These are phyloP conservation scores for Salmo trutta DNA, from an alignment of 2,797 vertebrate genomes.

Conservation along the genomic window DNA sequence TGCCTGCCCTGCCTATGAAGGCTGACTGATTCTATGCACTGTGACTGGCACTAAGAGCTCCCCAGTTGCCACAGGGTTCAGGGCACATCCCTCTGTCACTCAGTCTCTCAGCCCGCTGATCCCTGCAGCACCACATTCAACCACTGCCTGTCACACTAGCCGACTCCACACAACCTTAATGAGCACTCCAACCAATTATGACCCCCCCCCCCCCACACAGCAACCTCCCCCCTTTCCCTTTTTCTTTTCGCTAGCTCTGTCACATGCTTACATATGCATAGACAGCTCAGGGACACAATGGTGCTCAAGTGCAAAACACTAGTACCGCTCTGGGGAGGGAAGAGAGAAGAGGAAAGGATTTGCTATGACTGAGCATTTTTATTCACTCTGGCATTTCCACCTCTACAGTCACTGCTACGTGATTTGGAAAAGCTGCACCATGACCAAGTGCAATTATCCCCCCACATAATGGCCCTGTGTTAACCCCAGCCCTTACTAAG, in stretches of 20 bases:
- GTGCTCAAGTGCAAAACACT: conserved; percentile 52
- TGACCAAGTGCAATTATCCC: conserved; percentile 72
- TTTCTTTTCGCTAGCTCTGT: conserved; percentile 21
- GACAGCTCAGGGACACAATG: conserved; percentile 43
- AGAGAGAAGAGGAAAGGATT: conserved; percentile 42
- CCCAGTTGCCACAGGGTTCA: conserved; percentile 18
- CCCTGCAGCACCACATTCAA: conserved; percentile 26
- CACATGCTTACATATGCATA: conserved; percentile 37
- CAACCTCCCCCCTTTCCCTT: conserved; percentile 1
- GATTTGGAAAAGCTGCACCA: conserved; percentile 65
- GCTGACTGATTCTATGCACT: conserved; percentile 36
- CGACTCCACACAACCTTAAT: conserved; percentile 42
- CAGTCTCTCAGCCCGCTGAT: conserved; percentile 19
- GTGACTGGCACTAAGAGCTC: conserved; percentile 23
- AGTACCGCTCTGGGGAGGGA: conserved; percentile 48
- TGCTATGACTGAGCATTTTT: conserved; percentile 55
- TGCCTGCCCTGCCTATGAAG: not conserved
- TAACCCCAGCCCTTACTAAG: conserved; percentile 69
- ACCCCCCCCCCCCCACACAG: conserved; percentile 38
- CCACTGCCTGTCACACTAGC: conserved; percentile 36
- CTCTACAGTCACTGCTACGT: conserved; percentile 13
- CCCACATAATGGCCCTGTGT: conserved; percentile 67
- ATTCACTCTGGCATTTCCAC: conserved; percentile 49
- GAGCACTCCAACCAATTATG: conserved; percentile 59
- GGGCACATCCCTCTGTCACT: conserved; percentile 43